phyloP scores from a whole-genome alignment of 1,140 invertebrate species.

The Globodera ellingtonae region DNA sequence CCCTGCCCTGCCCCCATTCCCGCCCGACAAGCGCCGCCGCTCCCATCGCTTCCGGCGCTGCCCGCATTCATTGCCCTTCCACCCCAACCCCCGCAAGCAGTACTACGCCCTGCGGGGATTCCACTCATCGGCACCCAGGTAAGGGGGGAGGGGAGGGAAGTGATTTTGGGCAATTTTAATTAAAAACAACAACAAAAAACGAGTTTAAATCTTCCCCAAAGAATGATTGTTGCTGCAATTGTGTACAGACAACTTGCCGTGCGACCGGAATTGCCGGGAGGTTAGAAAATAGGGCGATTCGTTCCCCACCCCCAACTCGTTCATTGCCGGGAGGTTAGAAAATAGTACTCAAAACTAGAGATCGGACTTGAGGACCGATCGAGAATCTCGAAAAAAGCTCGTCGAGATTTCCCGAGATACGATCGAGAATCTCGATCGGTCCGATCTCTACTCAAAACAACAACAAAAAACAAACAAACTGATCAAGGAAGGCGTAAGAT shows the following conservation, averaged over 20 bases:
- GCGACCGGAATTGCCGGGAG: not conserved
- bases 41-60: conserved; percentile 5
- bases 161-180: not conserved
- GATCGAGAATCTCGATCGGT: no score
- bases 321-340: no score
- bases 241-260: conserved; percentile 6
- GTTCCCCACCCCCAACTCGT: no score
- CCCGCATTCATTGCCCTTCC: not conserved
- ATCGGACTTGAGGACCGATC: no score
- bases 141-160: not conserved
- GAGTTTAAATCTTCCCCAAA: not conserved
- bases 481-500: no score
- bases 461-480: no score
- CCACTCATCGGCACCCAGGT: not conserved
- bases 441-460: no score
- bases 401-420: no score
- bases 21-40: conserved; percentile 6
- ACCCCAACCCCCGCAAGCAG: not conserved
- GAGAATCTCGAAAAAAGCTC: no score
- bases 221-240: conserved; percentile 33
- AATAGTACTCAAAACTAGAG: no score
- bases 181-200: not conserved
- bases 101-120: not conserved
- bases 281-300: not conserved
- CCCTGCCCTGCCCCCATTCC: conserved; percentile 15